A percentile compares a stretch with the other conserved stretches of the same genome.
phyloP scores from a whole-genome alignment of 1,140 invertebrate genomes.

The Ips nitidus region DNA sequence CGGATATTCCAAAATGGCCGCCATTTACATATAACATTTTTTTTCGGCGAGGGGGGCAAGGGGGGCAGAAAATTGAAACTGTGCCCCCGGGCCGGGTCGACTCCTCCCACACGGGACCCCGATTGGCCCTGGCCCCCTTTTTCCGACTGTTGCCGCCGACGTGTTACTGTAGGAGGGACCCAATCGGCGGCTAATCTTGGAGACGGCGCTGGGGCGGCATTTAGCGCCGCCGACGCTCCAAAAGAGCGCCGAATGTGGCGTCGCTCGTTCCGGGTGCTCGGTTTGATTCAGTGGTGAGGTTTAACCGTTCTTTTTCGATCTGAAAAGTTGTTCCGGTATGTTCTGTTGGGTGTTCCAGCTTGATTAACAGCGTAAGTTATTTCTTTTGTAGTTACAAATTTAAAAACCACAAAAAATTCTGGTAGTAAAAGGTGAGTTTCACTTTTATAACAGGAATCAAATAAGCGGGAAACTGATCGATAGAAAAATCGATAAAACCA shows the following conservation, averaged over 20 bases:
- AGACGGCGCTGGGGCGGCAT: constrained; percentile 44
- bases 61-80: constrained; percentile 43
- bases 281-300: constrained; percentile 23
- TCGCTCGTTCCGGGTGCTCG: constrained; percentile 25
- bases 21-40: constrained; percentile 35
- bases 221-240: constrained; percentile 27
- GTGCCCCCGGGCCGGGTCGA: constrained; percentile 34
- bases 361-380: no score
- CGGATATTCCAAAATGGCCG: constrained; percentile 50
- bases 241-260: constrained; percentile 30
- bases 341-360: no score
- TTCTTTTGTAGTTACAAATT: no score
- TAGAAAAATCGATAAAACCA: no score
- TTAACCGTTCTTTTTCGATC: background rate
- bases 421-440: no score
- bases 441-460: no score
- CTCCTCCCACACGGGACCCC: constrained; percentile 38
- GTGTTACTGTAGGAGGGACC: constrained; percentile 47
- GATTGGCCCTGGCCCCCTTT: constrained; percentile 40
- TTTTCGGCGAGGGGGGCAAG: constrained; percentile 7
- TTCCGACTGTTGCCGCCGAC: constrained; percentile 42
- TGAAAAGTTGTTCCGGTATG: background rate
- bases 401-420: no score
- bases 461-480: no score
- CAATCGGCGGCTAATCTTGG: constrained; percentile 44